A percentile compares a stretch with the other conserved stretches of the same genome.
Conservation (phyloP, 2,113 vertebrate species). For the Isichthys henryi region DNA sequence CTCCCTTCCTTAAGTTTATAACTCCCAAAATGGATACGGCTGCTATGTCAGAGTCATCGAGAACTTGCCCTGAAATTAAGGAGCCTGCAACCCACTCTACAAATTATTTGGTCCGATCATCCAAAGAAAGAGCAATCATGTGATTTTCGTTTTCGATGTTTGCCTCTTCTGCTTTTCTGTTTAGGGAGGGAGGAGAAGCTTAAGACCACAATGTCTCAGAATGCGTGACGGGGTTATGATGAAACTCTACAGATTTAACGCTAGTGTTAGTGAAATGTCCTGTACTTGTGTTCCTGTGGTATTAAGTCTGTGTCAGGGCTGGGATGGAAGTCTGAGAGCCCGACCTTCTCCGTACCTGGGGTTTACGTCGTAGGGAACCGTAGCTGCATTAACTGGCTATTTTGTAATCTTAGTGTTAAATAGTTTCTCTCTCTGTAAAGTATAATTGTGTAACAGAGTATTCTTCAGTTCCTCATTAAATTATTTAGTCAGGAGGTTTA, state of each 20-base stretch:
- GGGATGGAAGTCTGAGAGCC: neutral
- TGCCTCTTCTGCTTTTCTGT: neutral
- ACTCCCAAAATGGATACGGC: neutral
- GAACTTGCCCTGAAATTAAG: neutral
- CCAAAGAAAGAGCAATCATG: neutral
- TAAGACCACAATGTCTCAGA: no score
- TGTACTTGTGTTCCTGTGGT: neutral
- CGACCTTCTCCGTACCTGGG: neutral
- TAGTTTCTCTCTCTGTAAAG: slow-evolving; percentile 7
- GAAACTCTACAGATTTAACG: neutral
- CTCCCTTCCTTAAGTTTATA: neutral
- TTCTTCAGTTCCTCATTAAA: neutral
- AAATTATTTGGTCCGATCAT: neutral
- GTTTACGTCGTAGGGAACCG: neutral
- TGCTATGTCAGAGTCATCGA: neutral
- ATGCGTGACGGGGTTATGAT: neutral
- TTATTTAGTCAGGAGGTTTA: neutral
- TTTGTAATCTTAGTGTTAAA: slow-evolving; percentile 11
- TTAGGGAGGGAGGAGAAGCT: neutral
- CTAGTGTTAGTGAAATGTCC: neutral
- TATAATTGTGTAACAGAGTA: neutral
- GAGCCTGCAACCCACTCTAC: neutral
- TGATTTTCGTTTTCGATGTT: neutral
- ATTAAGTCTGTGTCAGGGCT: neutral
- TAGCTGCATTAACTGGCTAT: neutral